Evolutionary conservation across 2,888 invertebrate species (phyloP).

Genomic region (Tubulanus polymorphus): DNA sequence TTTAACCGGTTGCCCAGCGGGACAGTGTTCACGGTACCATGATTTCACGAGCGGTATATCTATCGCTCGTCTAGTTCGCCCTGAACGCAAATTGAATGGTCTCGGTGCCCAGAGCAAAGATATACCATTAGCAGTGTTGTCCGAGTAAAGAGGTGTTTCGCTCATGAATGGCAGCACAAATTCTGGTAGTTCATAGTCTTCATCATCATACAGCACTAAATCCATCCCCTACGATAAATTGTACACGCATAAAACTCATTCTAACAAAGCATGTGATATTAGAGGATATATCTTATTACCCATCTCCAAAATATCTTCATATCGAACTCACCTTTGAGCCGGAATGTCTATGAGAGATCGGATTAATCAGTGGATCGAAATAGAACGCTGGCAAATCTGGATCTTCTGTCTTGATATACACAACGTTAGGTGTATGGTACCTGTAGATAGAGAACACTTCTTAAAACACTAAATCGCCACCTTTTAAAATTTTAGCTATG

Average conservation of each 20-base stretch:
- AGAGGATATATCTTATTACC: too few species aligned
- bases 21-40: constrained; percentile 67
- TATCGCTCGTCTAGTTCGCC: constrained; percentile 86
- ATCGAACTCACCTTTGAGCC: constrained; percentile 40
- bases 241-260: too few species aligned
- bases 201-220: constrained; percentile 73
- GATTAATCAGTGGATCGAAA: constrained; percentile 98
- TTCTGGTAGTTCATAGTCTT: constrained; percentile 88
- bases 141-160: constrained; percentile 93
- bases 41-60: constrained; percentile 96
- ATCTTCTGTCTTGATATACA: constrained; percentile 99
- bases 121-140: constrained; percentile 98
- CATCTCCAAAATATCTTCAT: too few species aligned
- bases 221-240: too few species aligned
- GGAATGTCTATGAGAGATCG: constrained; percentile 75
- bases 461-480: too few species aligned
- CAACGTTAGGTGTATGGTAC: constrained; percentile 99
- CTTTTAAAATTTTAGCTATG: too few species aligned
- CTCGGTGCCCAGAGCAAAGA: constrained; percentile 95
- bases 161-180: constrained; percentile 87
- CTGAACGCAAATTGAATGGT: constrained; percentile 95
- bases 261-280: neutral
- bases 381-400: constrained; percentile 99
- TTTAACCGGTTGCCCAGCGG: constrained; percentile 77
- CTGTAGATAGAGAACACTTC: too few species aligned